Conservation (phyloP, 2,113 vertebrate species). For the Sinocyclocheilus anophthalmus region DNA sequence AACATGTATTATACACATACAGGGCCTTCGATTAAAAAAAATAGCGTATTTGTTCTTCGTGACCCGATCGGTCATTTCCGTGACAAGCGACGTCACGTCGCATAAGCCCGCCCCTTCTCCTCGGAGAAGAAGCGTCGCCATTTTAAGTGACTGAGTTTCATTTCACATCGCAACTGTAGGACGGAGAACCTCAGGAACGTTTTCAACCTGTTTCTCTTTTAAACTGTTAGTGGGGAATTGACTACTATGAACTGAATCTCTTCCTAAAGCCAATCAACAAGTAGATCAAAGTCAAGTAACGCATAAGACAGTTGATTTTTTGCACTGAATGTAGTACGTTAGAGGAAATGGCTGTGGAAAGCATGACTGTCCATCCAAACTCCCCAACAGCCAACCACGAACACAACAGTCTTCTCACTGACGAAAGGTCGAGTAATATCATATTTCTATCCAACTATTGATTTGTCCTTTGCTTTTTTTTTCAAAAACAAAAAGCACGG, state of each 20-base stretch:
- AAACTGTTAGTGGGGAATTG: slow-evolving; percentile 80
- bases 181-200: slow-evolving; percentile 82
- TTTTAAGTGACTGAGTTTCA: slow-evolving; percentile 82
- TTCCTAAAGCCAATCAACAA: slow-evolving; percentile 77
- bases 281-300: slow-evolving; percentile 83
- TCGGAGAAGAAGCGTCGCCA: slow-evolving; percentile 76
- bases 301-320: slow-evolving; percentile 83
- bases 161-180: slow-evolving; percentile 82
- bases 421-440: slow-evolving; percentile 92
- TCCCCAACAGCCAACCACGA: slow-evolving; percentile 86
- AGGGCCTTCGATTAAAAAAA: not conserved
- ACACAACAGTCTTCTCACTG: slow-evolving; percentile 88
- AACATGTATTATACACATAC: too few species aligned
- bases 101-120: slow-evolving; percentile 59
- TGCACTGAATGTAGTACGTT: slow-evolving; percentile 80
- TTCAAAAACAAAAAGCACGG: slow-evolving; percentile 74
- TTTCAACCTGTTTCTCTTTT: slow-evolving; percentile 80
- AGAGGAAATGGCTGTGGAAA: slow-evolving; percentile 91
- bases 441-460: slow-evolving; percentile 83
- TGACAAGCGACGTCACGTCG: slow-evolving; percentile 54
- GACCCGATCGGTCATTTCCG: slow-evolving; percentile 45
- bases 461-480: slow-evolving; percentile 85
- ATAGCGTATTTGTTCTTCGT: not conserved
- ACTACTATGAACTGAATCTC: slow-evolving; percentile 82
- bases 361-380: slow-evolving; percentile 90